phyloP scores from a whole-genome alignment of 2,797 vertebrate genomes.

The Chelon auratus region DNA sequence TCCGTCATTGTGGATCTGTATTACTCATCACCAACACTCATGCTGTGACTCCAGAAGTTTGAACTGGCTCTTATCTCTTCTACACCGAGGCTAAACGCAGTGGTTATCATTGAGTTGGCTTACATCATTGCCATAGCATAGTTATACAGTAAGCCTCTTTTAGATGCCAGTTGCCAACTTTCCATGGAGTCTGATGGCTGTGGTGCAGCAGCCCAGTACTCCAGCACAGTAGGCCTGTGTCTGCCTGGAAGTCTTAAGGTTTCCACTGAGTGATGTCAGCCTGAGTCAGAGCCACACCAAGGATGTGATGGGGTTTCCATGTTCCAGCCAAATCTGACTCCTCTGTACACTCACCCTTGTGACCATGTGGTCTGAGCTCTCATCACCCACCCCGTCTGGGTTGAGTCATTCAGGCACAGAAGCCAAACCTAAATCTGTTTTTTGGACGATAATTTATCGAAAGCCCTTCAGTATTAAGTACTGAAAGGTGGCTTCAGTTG shows the following conservation, averaged over 20 bases:
- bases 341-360: conserved; percentile 31
- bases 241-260: conserved; percentile 59
- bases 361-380: conserved; percentile 12
- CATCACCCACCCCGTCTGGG: not conserved
- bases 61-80: conserved; percentile 16
- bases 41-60: conserved; percentile 2
- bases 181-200: conserved; percentile 33
- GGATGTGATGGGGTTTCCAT: conserved; percentile 62
- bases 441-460: not conserved
- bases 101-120: conserved; percentile 8
- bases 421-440: not conserved
- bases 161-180: conserved; percentile 44
- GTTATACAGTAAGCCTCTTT: conserved; percentile 15
- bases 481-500: not conserved
- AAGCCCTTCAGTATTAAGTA: not conserved
- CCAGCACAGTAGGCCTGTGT: conserved; percentile 64
- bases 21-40: conserved; percentile 32
- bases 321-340: conserved; percentile 38
- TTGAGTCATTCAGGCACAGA: not conserved
- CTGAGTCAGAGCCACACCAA: conserved; percentile 75
- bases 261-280: conserved; percentile 74
- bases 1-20: conserved; percentile 23
- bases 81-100: not conserved
- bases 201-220: conserved; percentile 10
- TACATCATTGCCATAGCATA: conserved; percentile 8